phyloP scores from a whole-genome alignment of 1,140 invertebrate genomes.

The Meloidogyne floridensis region DNA sequence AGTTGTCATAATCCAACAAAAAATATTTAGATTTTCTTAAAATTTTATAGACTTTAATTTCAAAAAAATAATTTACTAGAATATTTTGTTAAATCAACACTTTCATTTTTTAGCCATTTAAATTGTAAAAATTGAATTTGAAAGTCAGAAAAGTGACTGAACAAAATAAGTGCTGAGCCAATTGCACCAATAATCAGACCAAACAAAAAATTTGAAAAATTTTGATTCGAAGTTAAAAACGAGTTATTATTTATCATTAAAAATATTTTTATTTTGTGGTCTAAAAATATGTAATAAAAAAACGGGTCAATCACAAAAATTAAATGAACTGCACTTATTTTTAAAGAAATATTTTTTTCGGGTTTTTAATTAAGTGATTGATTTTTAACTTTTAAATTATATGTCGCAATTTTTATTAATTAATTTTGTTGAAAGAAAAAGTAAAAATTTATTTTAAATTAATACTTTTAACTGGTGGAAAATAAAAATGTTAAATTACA shows the following conservation, averaged over 20 bases:
- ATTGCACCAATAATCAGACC: background rate
- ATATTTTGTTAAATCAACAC: background rate
- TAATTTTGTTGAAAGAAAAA: too few species aligned
- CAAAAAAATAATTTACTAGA: background rate
- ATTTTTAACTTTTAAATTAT: too few species aligned
- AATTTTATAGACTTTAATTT: background rate
- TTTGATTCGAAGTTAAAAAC: background rate
- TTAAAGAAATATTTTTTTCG: background rate
- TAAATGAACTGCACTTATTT: background rate
- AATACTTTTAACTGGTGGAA: too few species aligned
- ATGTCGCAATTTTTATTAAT: too few species aligned
- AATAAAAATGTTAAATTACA: too few species aligned
- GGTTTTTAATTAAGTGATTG: background rate
- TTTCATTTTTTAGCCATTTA: background rate
- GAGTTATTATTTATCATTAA: conserved; percentile 1
- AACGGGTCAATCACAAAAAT: background rate
- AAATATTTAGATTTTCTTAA: background rate
- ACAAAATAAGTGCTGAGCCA: background rate
- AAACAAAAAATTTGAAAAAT: background rate
- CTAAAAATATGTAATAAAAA: background rate
- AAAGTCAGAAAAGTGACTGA: background rate
- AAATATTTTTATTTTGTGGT: background rate
- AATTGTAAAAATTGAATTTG: background rate
- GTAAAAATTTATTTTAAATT: too few species aligned
- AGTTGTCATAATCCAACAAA: conserved; percentile 10